A percentile compares a stretch with the other conserved stretches of the same genome.
phyloP scores from a whole-genome alignment of 2,113 vertebrate species.

The Tenebrosternarchus preto region DNA sequence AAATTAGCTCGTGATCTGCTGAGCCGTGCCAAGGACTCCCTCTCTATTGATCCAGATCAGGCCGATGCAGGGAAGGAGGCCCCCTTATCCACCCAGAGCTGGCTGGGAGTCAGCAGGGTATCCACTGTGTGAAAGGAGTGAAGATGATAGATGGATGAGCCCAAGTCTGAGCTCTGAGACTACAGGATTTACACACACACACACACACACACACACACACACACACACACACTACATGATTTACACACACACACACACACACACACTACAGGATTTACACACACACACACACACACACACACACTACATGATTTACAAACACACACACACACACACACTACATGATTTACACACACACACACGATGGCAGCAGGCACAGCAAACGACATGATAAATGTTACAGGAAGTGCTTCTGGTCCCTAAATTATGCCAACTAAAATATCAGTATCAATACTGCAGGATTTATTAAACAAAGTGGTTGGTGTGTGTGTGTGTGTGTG shows the following conservation, averaged over 20 bases:
- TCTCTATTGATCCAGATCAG: constrained; percentile 51
- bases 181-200: constrained; percentile 42
- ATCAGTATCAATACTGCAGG: background rate
- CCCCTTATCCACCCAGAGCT: constrained; percentile 45
- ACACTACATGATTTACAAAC: constrained; percentile 12
- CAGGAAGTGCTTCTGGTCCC: background rate
- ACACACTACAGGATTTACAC: background rate
- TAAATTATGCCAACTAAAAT: background rate
- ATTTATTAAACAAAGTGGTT: constrained; percentile 1
- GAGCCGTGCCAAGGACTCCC: constrained; percentile 41
- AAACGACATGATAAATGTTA: constrained; percentile 9
- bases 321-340: constrained; percentile 39
- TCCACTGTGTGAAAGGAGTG: constrained; percentile 47
- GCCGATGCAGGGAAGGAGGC: constrained; percentile 28
- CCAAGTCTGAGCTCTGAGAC: constrained; percentile 30
- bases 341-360: background rate
- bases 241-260: too few relatives aligned
- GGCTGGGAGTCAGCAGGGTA: constrained; percentile 40
- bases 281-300: background rate
- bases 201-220: background rate
- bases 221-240: constrained; percentile 1
- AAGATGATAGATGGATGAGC: constrained; percentile 44
- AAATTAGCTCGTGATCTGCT: constrained; percentile 42
- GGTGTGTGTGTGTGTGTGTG: background rate
- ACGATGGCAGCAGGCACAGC: background rate